These are phyloP conservation scores for Agonopterix alstromeriana DNA, from an alignment of 2,888 invertebrate genomes.

Conservation along the genomic window DNA sequence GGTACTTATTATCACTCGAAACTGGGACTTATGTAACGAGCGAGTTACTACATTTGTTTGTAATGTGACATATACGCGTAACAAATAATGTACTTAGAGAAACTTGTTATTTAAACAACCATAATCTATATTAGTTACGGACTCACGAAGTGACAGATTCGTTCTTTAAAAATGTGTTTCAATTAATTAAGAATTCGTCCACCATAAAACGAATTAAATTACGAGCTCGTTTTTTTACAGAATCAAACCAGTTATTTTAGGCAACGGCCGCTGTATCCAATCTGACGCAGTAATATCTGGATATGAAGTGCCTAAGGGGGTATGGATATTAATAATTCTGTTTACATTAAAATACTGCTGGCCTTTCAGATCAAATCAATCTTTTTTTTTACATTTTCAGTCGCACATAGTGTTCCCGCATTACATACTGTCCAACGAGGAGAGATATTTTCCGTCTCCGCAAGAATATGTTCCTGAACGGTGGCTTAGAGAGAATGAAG, in stretches of 20 bases:
- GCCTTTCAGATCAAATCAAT: too few species aligned
- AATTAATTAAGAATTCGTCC: too few species aligned
- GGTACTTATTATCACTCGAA: slow-evolving; percentile 1
- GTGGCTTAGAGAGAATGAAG: slow-evolving; percentile 80
- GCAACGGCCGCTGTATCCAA: slow-evolving; percentile 86
- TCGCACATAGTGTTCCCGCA: slow-evolving; percentile 88
- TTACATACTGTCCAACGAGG: slow-evolving; percentile 84
- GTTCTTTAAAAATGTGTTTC: too few species aligned
- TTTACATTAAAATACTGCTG: not conserved
- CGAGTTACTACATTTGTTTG: not conserved
- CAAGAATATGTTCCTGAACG: slow-evolving; percentile 84
- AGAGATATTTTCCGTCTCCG: slow-evolving; percentile 83
- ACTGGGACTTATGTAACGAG: not conserved
- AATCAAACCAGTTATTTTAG: slow-evolving; percentile 88
- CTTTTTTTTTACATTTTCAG: slow-evolving; percentile 60
- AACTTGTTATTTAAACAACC: slow-evolving; percentile 4
- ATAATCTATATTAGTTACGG: too few species aligned
- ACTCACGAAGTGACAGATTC: too few species aligned
- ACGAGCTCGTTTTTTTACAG: slow-evolving; percentile 56
- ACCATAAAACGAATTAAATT: not conserved
- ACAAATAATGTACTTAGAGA: slow-evolving; percentile 2
- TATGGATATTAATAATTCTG: slow-evolving; percentile 46
- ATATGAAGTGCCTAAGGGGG: slow-evolving; percentile 88
- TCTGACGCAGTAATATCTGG: slow-evolving; percentile 85
- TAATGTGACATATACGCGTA: not conserved